Base-by-base conservation (phyloP, 2,797 vertebrate species). In the Adelosebastes latens region DNA sequence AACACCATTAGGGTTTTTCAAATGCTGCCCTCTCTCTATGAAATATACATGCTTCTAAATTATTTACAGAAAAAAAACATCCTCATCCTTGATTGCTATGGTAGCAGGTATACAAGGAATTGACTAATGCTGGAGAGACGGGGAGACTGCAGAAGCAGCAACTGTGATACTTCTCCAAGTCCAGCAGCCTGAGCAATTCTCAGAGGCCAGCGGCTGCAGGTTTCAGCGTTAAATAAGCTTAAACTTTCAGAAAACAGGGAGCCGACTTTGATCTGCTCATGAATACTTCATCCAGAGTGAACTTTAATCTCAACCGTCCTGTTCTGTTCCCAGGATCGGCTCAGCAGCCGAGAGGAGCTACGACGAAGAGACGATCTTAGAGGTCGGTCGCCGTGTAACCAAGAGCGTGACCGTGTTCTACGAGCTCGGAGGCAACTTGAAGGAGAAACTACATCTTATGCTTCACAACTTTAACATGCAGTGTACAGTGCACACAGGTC, bases 21-120 rank as follows among this genome's bases (percentile, higher is more conserved):
- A 74, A 80, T 60, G 77, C 74, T 89, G 80, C 66, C 71, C 58
- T 76, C 31, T 8, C 70, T 18, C 53, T 46, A 79, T 93, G 55
- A 94, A 94, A 94, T 87, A 95, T 90, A 92, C 75, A 93, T 87
- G 80, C 62, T 73, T 55, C 66, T 94, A 59, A 91, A 92, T 91
- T 85, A 93, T 94, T 92, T n/a, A 91, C 49, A 63, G 34, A 31
- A 80, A 77, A 66, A 83, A 82, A 73, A 10, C 32, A 52, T 67
- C 42, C 55, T 71, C 64, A 25, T 73, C 8, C 69, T 66, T 70
- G 59, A 91, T 79, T 63, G 61, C 79, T 85, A 85, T 85, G 77
- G 79, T 81, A 82, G 88, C 82, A 89, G 80, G 83, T 88, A 82
- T 61, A 88, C 72, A 84, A 55, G 73, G 72, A 82, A 61, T 77